phyloP scores from a whole-genome alignment of 2,797 vertebrate genomes.

The Parauchenoglanis punctatus region DNA sequence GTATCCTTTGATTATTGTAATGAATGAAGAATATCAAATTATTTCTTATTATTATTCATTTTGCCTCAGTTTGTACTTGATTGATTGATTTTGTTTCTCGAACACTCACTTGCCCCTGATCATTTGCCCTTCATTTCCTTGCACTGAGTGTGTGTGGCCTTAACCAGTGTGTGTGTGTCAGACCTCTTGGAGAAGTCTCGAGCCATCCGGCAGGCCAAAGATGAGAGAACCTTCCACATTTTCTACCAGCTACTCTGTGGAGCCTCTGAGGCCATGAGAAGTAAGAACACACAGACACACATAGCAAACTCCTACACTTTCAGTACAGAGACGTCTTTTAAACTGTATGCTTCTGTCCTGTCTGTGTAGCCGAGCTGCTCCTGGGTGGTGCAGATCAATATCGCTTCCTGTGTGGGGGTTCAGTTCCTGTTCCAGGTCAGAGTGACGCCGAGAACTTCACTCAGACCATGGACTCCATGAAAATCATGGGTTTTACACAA shows the following conservation, averaged over 20 bases:
- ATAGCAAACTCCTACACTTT: background rate
- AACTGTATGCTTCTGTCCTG: background rate
- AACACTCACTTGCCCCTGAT: background rate
- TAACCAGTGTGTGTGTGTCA: conserved; percentile 67
- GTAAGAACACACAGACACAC: conserved; percentile 64
- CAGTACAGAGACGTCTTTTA: background rate
- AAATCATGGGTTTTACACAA: conserved; percentile 86
- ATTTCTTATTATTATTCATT: background rate
- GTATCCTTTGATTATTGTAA: conserved; percentile 79
- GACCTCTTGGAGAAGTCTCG: conserved; percentile 92
- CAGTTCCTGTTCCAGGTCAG: conserved; percentile 81
- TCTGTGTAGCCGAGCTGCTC: conserved; percentile 81
- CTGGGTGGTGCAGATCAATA: conserved; percentile 84
- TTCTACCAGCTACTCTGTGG: conserved; percentile 90
- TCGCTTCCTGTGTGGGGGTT: conserved; percentile 86
- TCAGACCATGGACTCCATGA: conserved; percentile 91
- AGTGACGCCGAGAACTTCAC: conserved; percentile 89
- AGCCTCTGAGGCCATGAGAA: conserved; percentile 78
- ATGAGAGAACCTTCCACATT: conserved; percentile 90
- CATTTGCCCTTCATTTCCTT: conserved; percentile 51
- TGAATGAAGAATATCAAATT: background rate
- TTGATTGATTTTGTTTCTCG: background rate
- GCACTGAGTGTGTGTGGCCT: conserved; percentile 50
- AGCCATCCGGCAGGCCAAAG: conserved; percentile 90
- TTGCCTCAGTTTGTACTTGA: background rate